Evolutionary conservation across 2,113 vertebrate species (phyloP), one percentile per base, ranked within the genome.

Genomic region (Orientallactaga bullata): DNA sequence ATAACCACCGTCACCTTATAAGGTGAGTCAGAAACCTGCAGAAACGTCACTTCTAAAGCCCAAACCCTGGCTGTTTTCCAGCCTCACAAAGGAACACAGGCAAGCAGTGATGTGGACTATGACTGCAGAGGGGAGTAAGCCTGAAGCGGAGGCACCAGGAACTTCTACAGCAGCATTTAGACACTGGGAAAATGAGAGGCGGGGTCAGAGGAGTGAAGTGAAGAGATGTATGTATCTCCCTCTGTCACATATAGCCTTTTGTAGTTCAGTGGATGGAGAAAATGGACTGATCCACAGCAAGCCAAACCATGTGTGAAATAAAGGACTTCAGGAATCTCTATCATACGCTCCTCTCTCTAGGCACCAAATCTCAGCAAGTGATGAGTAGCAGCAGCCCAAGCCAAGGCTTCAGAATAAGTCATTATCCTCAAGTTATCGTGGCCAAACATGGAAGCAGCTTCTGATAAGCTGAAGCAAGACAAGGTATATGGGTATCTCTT

Each of bases 401-500:
- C 69, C 13, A 37, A 61, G 26, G 65, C 69, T 71, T 95, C 95
- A 97, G 42, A 92, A 83, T 24, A 94, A 69, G 37, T 86, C 69
- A 5, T 96, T 90, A 0, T 96, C 96, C 4, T 93, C 86, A 39
- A 84, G 39, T 95, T 87, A 17, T 97, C 94, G 0, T 97, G 96
- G 7, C 95, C 97, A 60, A 95, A 97, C 39, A 96, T 0, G 7
- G 97, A 97, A 32, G 93, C 83, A 23, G 81, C 95, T 90, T 97
- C 97, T 97, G 98, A 98, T 55, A 99, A 97, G 95, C 98, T 99
- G 96, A 98, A 97, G 92, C 98, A 99, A 94, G 99, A 98, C 32
- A 98, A 95, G 76, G 98, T 98, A 0, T 98, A 97, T 82, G n/a
- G 95, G 69, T 13, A 69, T 58, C 55, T 88, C 95, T 20, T 47